A percentile compares a stretch with the other conserved stretches of the same genome.
phyloP scores from a whole-genome alignment of 92 coral and sea anemone species.

The Zoanthus sociatus region DNA sequence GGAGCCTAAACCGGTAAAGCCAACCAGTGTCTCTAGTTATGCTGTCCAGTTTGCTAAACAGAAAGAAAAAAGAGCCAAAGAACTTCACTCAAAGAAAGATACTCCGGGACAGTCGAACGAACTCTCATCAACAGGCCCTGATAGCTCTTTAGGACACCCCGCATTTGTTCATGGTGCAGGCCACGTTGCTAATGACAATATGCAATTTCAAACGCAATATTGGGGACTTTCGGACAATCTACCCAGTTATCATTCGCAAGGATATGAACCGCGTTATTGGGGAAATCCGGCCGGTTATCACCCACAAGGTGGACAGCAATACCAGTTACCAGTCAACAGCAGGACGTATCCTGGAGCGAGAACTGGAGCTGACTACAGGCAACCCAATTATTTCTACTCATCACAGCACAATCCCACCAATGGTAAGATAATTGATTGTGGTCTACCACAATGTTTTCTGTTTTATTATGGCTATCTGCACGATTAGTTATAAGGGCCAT shows the following conservation, averaged over 20 bases:
- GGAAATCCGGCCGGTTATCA: slow-evolving; percentile 2
- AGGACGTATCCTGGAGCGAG: slow-evolving; percentile 12
- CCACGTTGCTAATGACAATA: slow-evolving; percentile 4
- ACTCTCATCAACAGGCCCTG: slow-evolving; percentile 3
- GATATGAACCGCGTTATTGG: background rate
- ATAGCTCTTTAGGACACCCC: background rate
- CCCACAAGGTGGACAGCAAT: background rate
- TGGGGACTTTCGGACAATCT: background rate
- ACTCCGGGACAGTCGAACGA: slow-evolving; percentile 38
- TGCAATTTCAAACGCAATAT: slow-evolving; percentile 5
- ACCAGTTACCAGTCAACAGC: slow-evolving; percentile 8
- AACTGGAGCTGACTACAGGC: slow-evolving; percentile 16
- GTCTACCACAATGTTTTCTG: background rate
- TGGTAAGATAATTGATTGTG: background rate
- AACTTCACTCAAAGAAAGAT: slow-evolving; percentile 54
- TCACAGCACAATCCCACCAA: slow-evolving; percentile 14
- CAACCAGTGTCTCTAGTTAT: slow-evolving; percentile 66
- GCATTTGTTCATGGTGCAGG: slow-evolving; percentile 9
- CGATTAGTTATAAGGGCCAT: background rate
- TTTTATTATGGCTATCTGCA: background rate
- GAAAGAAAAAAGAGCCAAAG: slow-evolving; percentile 79
- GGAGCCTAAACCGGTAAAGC: slow-evolving; percentile 53
- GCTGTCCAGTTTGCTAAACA: slow-evolving; percentile 89
- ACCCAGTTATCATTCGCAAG: background rate
- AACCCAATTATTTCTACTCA: slow-evolving; percentile 31